These are phyloP conservation scores for Falco punctatus DNA, from an alignment of 2,113 vertebrate genomes.

Conservation along the genomic window DNA sequence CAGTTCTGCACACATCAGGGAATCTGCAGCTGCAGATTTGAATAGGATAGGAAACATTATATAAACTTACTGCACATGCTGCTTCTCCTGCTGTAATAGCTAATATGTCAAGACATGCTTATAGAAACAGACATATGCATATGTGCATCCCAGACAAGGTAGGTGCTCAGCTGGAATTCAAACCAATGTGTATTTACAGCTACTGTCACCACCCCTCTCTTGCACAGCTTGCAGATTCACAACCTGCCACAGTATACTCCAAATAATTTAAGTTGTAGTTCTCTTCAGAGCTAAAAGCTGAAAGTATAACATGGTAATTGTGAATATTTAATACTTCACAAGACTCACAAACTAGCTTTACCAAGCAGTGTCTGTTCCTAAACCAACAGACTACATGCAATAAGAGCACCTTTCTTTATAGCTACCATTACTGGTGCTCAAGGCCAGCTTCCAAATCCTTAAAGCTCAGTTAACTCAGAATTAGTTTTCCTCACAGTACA, in stretches of 20 bases:
- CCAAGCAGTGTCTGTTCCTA: not conserved
- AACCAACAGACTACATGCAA: not conserved
- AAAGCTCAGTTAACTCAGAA: not conserved
- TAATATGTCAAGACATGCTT: constrained; percentile 32
- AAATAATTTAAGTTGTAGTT: constrained; percentile 1
- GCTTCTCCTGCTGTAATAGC: constrained; percentile 37
- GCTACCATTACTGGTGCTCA: not conserved
- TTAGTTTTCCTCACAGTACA: not conserved
- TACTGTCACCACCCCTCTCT: not conserved
- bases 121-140: constrained; percentile 10
- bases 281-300: not conserved
- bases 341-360: not conserved
- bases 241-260: not conserved
- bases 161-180: constrained; percentile 34
- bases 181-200: constrained; percentile 7
- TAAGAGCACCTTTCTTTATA: not conserved
- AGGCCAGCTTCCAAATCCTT: not conserved
- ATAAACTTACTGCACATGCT: constrained; percentile 42
- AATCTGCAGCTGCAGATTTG: constrained; percentile 54
- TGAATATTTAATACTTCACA: not conserved
- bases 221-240: not conserved
- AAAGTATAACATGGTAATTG: not conserved
- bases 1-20: constrained; percentile 44
- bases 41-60: constrained; percentile 29
- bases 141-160: constrained; percentile 9